A percentile compares a stretch with the other conserved stretches of the same genome.
phyloP scores from a whole-genome alignment of 2,113 vertebrate species.

The Corythaeola cristata region DNA sequence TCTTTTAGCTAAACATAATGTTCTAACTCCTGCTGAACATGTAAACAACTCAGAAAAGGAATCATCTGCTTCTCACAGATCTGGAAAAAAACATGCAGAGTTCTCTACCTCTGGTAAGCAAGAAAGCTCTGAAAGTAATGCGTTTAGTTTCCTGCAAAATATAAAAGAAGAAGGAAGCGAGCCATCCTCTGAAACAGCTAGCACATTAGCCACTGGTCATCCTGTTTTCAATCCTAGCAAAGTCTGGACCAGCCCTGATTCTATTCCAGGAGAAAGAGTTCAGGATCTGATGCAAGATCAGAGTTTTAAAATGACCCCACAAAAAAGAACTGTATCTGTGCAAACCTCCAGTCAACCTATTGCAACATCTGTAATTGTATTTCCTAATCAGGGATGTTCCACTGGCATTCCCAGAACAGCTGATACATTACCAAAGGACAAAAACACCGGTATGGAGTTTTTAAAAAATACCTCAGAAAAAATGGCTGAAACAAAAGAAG shows the following conservation, averaged over 20 bases:
- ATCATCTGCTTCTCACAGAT: neutral
- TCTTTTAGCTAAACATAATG: constrained; percentile 56
- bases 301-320: constrained; percentile 63
- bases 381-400: constrained; percentile 62
- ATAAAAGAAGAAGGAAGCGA: constrained; percentile 4
- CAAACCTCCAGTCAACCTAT: constrained; percentile 58
- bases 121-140: neutral
- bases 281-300: constrained; percentile 61
- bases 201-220: neutral
- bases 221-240: constrained; percentile 46
- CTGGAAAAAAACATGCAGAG: neutral
- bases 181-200: neutral
- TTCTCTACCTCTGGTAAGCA: neutral
- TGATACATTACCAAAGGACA: constrained; percentile 35
- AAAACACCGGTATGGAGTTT: constrained; percentile 1
- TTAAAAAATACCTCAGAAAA: constrained; percentile 38
- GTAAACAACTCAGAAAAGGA: constrained; percentile 47
- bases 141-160: neutral
- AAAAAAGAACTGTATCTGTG: constrained; percentile 36
- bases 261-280: constrained; percentile 48
- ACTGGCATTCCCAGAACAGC: neutral
- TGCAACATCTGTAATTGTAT: constrained; percentile 61
- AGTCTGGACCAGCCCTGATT: constrained; percentile 44
- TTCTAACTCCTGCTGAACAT: constrained; percentile 40
- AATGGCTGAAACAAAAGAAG: constrained; percentile 31